phyloP scores from a whole-genome alignment of 1,140 invertebrate genomes.

The Anastatus disparis region DNA sequence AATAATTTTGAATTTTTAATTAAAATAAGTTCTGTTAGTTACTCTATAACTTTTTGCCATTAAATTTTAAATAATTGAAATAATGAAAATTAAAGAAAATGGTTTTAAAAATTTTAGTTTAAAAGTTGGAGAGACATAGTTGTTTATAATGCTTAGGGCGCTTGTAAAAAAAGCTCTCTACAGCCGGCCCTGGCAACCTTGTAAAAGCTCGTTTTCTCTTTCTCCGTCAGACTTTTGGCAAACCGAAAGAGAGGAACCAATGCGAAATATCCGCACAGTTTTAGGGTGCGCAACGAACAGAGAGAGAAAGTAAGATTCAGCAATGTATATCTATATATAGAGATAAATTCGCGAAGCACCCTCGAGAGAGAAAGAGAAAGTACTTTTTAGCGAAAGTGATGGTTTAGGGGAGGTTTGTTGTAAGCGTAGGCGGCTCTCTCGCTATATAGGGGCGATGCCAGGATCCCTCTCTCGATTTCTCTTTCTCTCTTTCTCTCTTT shows the following conservation, averaged over 20 bases:
- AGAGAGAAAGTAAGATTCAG: not conserved
- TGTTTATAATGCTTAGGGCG: no score
- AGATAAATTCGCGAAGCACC: not conserved
- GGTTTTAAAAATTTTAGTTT: no score
- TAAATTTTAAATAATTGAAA: no score
- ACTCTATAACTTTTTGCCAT: no score
- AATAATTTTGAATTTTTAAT: no score
- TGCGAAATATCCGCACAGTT: no score
- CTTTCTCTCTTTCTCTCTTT: not conserved
- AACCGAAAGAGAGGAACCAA: not conserved
- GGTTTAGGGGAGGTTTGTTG: constrained; percentile 49
- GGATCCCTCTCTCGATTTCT: not conserved
- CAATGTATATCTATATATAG: not conserved
- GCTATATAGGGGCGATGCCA: constrained; percentile 4
- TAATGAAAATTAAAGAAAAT: no score
- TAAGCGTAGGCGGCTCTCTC: constrained; percentile 40
- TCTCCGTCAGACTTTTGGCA: constrained; percentile 10
- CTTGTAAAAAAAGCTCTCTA: constrained; percentile 29
- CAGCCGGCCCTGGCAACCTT: constrained; percentile 46
- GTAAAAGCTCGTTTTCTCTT: constrained; percentile 32
- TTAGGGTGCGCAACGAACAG: no score
- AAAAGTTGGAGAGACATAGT: no score
- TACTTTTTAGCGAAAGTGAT: constrained; percentile 61
- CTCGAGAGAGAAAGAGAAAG: constrained; percentile 48
- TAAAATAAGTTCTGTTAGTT: no score